Evolutionary conservation across 2,797 vertebrate species (phyloP).

Genomic region (Mus minutoides): DNA sequence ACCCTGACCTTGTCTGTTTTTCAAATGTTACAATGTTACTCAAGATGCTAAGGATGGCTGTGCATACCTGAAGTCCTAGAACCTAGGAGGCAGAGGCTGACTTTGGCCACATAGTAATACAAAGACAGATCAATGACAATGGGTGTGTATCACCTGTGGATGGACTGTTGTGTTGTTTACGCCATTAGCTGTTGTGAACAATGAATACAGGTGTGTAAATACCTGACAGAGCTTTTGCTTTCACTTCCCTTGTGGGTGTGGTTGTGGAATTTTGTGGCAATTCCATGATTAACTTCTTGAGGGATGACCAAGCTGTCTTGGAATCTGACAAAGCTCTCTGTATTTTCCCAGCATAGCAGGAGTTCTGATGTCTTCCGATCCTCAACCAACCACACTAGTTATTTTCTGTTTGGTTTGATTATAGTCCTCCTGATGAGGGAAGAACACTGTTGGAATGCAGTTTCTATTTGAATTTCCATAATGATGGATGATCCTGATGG

Average conservation of each 20-base stretch:
- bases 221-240: background rate
- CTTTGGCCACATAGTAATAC: background rate
- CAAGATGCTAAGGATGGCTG: background rate
- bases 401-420: background rate
- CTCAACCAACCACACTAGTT: rapidly evolving
- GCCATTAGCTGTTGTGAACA: background rate
- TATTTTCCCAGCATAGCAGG: background rate
- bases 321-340: rapidly evolving
- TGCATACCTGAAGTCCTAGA: background rate
- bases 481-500: rapidly evolving
- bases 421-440: too few relatives aligned
- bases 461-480: background rate
- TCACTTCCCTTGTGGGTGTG: background rate
- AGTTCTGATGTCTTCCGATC: background rate
- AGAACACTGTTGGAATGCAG: too few relatives aligned
- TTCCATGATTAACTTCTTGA: background rate
- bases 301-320: background rate
- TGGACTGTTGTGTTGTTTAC: background rate
- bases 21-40: background rate
- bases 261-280: background rate
- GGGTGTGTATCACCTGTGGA: rapidly evolving
- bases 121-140: too few relatives aligned
- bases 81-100: background rate
- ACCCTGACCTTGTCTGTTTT: background rate
- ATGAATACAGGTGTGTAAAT: too few relatives aligned